phyloP scores from a whole-genome alignment of 2,113 vertebrate genomes.

The Platysteira castanea region DNA sequence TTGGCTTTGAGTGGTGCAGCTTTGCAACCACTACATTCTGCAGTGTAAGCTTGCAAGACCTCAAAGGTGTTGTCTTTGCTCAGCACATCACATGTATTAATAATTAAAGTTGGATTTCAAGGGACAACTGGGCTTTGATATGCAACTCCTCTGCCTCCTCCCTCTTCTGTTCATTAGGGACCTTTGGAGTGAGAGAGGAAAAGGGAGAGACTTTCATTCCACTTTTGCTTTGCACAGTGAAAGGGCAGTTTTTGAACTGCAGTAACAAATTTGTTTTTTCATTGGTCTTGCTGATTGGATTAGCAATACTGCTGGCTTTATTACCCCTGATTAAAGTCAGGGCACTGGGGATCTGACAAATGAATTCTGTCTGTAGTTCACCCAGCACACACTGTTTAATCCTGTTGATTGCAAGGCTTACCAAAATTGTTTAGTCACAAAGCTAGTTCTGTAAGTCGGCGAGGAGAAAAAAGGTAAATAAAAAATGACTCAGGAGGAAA shows the following conservation, averaged over 20 bases:
- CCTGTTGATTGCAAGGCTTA: constrained; percentile 50
- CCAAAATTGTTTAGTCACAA: constrained; percentile 53
- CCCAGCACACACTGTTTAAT: constrained; percentile 34
- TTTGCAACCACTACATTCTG: not conserved
- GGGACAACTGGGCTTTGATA: constrained; percentile 60
- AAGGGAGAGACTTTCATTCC: not conserved
- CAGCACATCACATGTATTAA: constrained; percentile 37
- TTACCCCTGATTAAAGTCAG: constrained; percentile 51
- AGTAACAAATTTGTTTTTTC: constrained; percentile 55
- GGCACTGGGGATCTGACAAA: constrained; percentile 54
- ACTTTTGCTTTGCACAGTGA: constrained; percentile 12
- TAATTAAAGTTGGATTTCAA: constrained; percentile 69
- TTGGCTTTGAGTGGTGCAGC: not conserved
- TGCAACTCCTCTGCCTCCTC: constrained; percentile 44
- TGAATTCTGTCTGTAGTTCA: constrained; percentile 53
- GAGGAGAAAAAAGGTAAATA: constrained; percentile 41
- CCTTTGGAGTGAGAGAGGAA: not conserved
- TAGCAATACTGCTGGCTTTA: constrained; percentile 51
- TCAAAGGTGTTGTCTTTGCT: constrained; percentile 36
- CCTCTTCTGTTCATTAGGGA: constrained; percentile 55
- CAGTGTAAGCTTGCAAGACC: not conserved
- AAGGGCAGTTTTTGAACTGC: constrained; percentile 38
- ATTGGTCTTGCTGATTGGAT: constrained; percentile 60
- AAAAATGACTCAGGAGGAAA: constrained; percentile 35
- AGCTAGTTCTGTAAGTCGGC: not conserved